Evolutionary conservation across 2,888 invertebrate species (phyloP).

Genomic region (Drosophila affinis): DNA sequence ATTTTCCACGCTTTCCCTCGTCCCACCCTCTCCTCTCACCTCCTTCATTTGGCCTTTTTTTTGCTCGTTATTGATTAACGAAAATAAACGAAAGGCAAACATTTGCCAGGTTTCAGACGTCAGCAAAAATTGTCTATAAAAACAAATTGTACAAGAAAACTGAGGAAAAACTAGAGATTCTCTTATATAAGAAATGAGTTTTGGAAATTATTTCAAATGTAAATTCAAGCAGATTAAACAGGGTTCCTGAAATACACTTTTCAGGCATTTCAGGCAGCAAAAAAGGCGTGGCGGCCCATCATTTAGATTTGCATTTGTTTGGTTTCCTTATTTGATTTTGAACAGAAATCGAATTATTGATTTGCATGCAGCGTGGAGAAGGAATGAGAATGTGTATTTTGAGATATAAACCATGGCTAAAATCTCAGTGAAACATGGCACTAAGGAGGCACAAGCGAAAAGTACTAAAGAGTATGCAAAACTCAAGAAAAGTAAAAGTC

Average conservation of each 20-base stretch:
- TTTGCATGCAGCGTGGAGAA: slow-evolving; percentile 20
- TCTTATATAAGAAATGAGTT: slow-evolving; percentile 6
- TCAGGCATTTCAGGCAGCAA: no score
- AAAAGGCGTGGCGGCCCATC: slow-evolving; percentile 20
- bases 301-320: slow-evolving; percentile 25
- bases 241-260: neutral
- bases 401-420: neutral
- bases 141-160: slow-evolving; percentile 23
- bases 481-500: slow-evolving; percentile 65
- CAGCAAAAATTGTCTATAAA: slow-evolving; percentile 28
- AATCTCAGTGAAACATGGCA: neutral
- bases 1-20: slow-evolving; percentile 45
- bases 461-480: no score
- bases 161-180: neutral
- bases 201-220: slow-evolving; percentile 1
- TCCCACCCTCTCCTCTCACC: neutral
- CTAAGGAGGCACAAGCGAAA: neutral
- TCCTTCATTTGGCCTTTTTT: slow-evolving; percentile 24
- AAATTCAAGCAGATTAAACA: slow-evolving; percentile 1
- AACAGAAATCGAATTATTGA: slow-evolving; percentile 55
- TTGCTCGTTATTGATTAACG: slow-evolving; percentile 52
- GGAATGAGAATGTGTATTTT: neutral
- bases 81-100: slow-evolving; percentile 47
- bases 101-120: slow-evolving; percentile 40
- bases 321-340: slow-evolving; percentile 59